Evolutionary conservation across 2,888 invertebrate genomes (phyloP).

Genomic region (Buathra laborator): DNA sequence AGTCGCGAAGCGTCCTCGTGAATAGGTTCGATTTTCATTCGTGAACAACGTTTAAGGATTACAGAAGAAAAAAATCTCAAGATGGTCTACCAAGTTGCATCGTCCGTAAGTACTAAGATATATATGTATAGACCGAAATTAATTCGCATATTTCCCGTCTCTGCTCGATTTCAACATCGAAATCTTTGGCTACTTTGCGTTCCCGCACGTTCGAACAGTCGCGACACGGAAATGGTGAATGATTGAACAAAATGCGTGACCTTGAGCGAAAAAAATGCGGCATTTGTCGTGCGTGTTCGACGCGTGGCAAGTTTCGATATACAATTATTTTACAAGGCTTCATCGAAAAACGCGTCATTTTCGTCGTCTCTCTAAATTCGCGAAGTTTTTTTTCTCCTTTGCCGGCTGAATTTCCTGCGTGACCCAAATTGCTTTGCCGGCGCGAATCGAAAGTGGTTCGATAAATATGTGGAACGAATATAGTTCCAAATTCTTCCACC

Average conservation of each 20-base stretch:
- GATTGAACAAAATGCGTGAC: slow-evolving; percentile 11
- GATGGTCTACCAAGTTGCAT: slow-evolving; percentile 54
- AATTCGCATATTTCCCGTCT: slow-evolving; percentile 8
- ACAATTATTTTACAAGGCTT: background rate
- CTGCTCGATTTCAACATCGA: background rate
- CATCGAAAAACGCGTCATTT: too few relatives aligned
- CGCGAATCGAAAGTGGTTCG: background rate
- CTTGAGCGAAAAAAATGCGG: slow-evolving; percentile 31
- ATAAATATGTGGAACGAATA: background rate
- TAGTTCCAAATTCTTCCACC: background rate
- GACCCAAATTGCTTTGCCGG: slow-evolving; percentile 42
- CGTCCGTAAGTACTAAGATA: slow-evolving; percentile 48
- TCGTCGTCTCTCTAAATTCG: background rate
- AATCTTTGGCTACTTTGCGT: background rate
- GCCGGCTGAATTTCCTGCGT: slow-evolving; percentile 6
- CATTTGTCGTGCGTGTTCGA: background rate
- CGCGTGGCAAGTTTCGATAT: background rate
- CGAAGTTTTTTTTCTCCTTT: background rate
- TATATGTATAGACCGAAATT: background rate
- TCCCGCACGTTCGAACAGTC: slow-evolving; percentile 9
- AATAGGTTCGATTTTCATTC: background rate
- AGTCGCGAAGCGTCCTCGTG: slow-evolving; percentile 39
- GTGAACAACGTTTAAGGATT: slow-evolving; percentile 12
- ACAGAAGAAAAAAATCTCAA: slow-evolving; percentile 25
- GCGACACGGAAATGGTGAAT: slow-evolving; percentile 43